Base-by-base conservation (phyloP, 2,797 vertebrate genomes). In the Phylloscopus collybita region DNA sequence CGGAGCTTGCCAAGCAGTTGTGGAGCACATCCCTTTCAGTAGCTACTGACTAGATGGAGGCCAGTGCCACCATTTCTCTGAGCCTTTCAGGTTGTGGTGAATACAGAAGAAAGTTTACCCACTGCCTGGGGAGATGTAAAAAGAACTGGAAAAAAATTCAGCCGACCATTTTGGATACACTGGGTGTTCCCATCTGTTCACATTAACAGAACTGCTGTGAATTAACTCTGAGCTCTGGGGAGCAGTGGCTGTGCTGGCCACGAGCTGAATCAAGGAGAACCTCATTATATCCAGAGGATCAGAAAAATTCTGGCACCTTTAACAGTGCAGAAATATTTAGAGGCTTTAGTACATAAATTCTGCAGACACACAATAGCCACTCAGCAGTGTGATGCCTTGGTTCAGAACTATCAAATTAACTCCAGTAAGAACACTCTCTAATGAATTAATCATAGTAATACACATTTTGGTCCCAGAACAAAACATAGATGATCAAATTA, bases 361-460 rank as follows among this genome's bases (percentile, higher is more conserved):
- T 86, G 65, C 38, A 72, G 88, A 70, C 56, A 40, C 60, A 70
- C 65, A 75, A 54, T 67, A 86, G 74, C 71, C 32, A 30, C 40
- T 36, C 50, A 65, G 22, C 15, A 26, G 54, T 5, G 10, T n/a
- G 44, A 59, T 86, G 64, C 64, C 57, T 79, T n/a, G 16, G 53
- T 83, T 95, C 82, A 95, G 67, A 92, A 64, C 73, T 71, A 94
- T 94, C 79, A 80, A 78, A 95, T 96, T 96, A 97, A 89, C 64
- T 89, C 80, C 61, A 44, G 47, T 61, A 91, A 93, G 94, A 93
- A 72, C 69, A 91, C n/a, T 44, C 51, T 86, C 32, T 88, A 92
- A 94, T 90, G 78, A 88, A 96, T 96, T 95, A 95, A 95, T 88
- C 73, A 88, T 65, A 88, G 73, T 64, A 92, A 93, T 86, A 88